A percentile compares a stretch with the other conserved stretches of the same genome.
Conservation (phyloP, 1,140 invertebrate species). For the Caenorhabditis remanei region DNA sequence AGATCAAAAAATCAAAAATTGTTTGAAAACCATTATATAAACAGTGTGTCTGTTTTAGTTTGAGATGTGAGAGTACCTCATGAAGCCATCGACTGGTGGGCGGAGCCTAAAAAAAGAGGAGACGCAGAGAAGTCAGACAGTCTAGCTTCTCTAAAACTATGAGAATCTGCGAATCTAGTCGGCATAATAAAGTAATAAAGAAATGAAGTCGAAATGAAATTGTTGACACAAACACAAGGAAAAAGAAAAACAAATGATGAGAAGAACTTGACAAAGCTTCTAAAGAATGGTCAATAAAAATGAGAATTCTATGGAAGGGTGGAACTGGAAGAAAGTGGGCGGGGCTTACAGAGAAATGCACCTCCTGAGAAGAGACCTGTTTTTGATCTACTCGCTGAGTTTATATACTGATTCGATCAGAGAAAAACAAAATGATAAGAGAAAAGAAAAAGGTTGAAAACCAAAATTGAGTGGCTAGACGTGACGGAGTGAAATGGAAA, state of each 20-base stretch:
- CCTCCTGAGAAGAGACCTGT: neutral
- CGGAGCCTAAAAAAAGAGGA: too few relatives aligned
- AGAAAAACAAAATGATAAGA: neutral
- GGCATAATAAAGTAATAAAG: neutral
- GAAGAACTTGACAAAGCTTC: slow-evolving; percentile 1
- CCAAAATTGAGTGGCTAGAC: neutral
- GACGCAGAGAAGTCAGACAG: too few relatives aligned
- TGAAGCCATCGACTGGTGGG: too few relatives aligned
- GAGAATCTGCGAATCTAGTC: too few relatives aligned
- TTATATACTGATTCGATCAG: neutral
- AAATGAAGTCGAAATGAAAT: neutral
- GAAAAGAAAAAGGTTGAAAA: neutral
- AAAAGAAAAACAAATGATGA: slow-evolving; percentile 13
- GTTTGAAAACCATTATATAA: too few relatives aligned
- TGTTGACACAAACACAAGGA: neutral
- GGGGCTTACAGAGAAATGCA: neutral
- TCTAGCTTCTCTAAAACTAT: too few relatives aligned
- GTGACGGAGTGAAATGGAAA: neutral
- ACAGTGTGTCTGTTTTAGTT: too few relatives aligned
- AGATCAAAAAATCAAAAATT: too few relatives aligned
- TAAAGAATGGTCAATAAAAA: slow-evolving; percentile 26
- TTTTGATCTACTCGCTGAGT: neutral
- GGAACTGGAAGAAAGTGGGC: slow-evolving; percentile 5
- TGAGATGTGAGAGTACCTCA: too few relatives aligned
- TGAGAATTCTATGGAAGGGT: neutral